Conservation (phyloP, 2,797 vertebrate species). For the Echiichthys vipera region DNA sequence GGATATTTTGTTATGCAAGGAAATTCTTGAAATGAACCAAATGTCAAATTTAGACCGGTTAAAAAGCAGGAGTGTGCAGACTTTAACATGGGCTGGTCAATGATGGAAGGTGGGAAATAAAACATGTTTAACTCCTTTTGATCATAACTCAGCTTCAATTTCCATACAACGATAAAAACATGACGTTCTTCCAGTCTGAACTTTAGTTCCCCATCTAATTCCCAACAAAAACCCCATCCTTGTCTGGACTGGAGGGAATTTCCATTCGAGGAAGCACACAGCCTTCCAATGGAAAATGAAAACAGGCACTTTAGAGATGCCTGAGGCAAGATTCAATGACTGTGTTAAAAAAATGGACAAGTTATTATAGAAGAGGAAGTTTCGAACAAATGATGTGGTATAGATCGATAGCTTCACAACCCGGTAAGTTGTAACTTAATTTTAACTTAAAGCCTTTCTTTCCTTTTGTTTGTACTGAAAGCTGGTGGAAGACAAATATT, state of each 20-base stretch:
- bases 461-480: not conserved
- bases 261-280: constrained; percentile 59
- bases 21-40: constrained; percentile 52
- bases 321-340: constrained; percentile 25
- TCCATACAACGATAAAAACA: constrained; percentile 51
- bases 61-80: constrained; percentile 5
- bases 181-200: constrained; percentile 51
- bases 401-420: not conserved
- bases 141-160: constrained; percentile 38
- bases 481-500: not conserved
- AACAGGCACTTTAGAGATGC: constrained; percentile 31
- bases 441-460: not conserved
- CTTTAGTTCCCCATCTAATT: constrained; percentile 54
- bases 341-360: constrained; percentile 23
- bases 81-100: constrained; percentile 10
- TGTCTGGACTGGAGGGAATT: constrained; percentile 65
- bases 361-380: constrained; percentile 5
- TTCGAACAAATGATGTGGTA: not conserved
- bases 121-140: constrained; percentile 16
- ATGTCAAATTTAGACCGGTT: constrained; percentile 36
- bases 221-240: constrained; percentile 63
- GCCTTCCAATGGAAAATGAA: constrained; percentile 50
- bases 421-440: not conserved
- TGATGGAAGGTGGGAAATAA: constrained; percentile 31
- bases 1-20: constrained; percentile 52